Evolutionary conservation across 2,113 vertebrate genomes (phyloP), one percentile per base, ranked within the genome.

Genomic region (Pseudonaja textilis): DNA sequence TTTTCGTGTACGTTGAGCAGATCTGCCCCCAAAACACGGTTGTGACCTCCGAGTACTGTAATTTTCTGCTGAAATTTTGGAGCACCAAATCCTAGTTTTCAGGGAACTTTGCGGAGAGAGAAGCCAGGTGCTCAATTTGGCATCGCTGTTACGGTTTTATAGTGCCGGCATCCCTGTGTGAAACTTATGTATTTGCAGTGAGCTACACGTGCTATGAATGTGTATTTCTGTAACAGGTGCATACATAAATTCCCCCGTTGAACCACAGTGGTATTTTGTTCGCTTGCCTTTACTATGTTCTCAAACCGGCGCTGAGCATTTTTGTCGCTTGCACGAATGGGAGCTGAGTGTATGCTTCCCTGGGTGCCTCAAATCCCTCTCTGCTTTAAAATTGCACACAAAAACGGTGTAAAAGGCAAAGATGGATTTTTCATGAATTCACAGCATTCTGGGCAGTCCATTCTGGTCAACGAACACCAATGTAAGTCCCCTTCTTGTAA

Each of bases 161-260:
- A n/a, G n/a, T 26, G 47, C 26, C 29, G n/a, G 54, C 1, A 45
- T 54, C 12, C 0, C 0, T 11, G 18, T 0, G 0, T 57, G 20
- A 16, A 64, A 5, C 50, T 56, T 92, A 50, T n/a, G 55, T 0
- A 2, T 59, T 55, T 0, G 0, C 0, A 9, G 50, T 47, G 20
- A 1, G 0, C 16, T 25, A 34, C 11, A 5, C 29, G 0, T 9
- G 0, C n/a, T 88, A 81, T 74, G 29, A 69, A 88, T 54, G 25
- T 0, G 1, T 85, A 87, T 91, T 1, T 42, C 25, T 88, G 87
- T 56, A 4, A 1, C 22, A 12, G 2, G 39, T 85, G n/a, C 42
- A 18, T 47, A 29, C 57, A 12, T 12, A 50, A 61, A 85, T 61
- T 74, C 50, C n/a, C 18, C 20, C 59, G 5, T 56, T 39, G 64